Base-by-base conservation (phyloP, 1,140 invertebrate species). In the Nebria ingens region DNA sequence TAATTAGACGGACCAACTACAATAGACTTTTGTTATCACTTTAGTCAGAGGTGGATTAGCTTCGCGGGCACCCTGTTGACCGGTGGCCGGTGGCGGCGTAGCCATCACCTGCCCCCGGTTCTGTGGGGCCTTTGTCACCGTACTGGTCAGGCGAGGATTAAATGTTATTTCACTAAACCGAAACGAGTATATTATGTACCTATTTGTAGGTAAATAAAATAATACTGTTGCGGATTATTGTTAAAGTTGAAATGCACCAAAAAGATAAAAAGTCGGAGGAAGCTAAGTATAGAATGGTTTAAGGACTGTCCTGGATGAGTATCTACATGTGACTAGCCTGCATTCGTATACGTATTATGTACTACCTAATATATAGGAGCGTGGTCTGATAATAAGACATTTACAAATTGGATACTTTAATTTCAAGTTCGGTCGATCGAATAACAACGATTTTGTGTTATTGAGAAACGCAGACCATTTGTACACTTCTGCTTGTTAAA, bases 401-500 rank as follows among this genome's bases (percentile, higher is more conserved):
- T 4, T 45, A 45, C 40, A 45, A 45, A 45, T 45, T 45, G 40
- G 17, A 45, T 17, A 45, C 40, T 45, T 45, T 45, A 45, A 17
- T 45, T 45, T 45, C n/a, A n/a, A n/a, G n/a, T n/a, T n/a, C n/a
- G n/a, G n/a, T n/a, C 40, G 15, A 45, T 45, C 40, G 40, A 11
- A 45, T 45, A 45, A 45, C 40, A 45, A 17, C 9, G 9, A 45
- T 45, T 45, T 45, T 9, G 17, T 45, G 15, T 45, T 45, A 45
- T 45, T 45, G 40, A 45, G 40, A 45, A 45, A 45, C 40, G 17
- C 40, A 4, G 40, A 12, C 40, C 9, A 45, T 45, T 45, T 17
- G 40, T 45, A 45, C 40, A 45, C 40, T 45, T 45, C 40, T 45
- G 40, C 40, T 45, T 45, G 40, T 45, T 45, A 45, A 45, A 45